Evolutionary conservation across 2,113 vertebrate species (phyloP).

Genomic region (Oceanites oceanicus): DNA sequence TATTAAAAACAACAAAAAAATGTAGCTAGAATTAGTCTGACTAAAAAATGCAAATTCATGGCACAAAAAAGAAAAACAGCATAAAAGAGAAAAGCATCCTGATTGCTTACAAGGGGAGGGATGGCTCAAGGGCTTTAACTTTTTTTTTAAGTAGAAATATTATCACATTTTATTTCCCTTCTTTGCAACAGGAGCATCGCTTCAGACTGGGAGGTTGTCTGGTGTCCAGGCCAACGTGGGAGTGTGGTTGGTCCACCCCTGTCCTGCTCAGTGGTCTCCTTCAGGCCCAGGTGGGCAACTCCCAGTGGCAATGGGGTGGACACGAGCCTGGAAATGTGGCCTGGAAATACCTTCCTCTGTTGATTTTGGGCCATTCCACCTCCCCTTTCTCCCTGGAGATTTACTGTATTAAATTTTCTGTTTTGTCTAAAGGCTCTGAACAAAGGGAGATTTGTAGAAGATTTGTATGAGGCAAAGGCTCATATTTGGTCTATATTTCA

Average conservation of each 20-base stretch:
- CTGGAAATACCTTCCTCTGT: not conserved
- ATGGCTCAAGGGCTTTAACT: not conserved
- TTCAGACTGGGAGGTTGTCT: not conserved
- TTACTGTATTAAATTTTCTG: not conserved
- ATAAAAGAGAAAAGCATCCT: not conserved
- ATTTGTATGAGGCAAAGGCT: constrained; percentile 20
- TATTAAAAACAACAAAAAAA: not conserved
- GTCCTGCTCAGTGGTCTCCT: not conserved
- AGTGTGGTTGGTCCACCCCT: not conserved
- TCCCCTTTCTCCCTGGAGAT: not conserved
- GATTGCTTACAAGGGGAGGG: not conserved
- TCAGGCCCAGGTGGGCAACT: not conserved
- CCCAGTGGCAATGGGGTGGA: not conserved
- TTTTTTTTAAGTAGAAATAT: not conserved
- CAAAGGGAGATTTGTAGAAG: constrained; percentile 31
- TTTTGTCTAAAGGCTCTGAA: not conserved
- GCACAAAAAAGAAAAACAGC: not conserved
- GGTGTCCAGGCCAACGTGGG: not conserved
- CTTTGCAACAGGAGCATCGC: not conserved
- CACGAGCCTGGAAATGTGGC: fast-evolving
- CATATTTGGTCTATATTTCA: constrained; percentile 29
- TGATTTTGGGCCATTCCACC: not conserved
- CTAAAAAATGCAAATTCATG: not conserved
- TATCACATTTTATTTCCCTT: not conserved
- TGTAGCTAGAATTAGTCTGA: not conserved